Conservation (phyloP, 2,797 vertebrate species). For the Threskiornis aethiopicus region DNA sequence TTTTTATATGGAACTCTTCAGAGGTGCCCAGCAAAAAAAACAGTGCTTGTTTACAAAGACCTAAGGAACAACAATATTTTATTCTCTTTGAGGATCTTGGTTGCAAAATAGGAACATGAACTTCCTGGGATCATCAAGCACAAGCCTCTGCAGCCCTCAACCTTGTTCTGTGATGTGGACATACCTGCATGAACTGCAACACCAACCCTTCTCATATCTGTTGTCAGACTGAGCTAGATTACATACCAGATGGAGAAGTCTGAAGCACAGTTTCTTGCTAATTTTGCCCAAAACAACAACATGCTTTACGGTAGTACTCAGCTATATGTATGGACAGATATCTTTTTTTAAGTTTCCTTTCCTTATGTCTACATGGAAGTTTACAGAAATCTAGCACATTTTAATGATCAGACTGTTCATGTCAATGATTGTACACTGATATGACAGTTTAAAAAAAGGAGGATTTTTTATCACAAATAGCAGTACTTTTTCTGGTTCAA, state of each 20-base stretch:
- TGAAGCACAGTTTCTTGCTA: neutral
- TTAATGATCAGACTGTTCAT: neutral
- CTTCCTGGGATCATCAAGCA: neutral
- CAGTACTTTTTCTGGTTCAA: neutral
- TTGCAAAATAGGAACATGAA: neutral
- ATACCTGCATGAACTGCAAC: neutral
- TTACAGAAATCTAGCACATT: neutral
- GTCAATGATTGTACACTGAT: neutral
- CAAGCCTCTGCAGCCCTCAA: neutral
- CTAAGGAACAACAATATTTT: neutral
- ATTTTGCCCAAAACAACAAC: neutral
- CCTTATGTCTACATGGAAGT: neutral
- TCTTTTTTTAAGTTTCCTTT: neutral
- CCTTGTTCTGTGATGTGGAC: neutral
- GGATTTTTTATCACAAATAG: neutral
- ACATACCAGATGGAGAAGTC: neutral
- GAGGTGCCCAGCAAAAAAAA: neutral
- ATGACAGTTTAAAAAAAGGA: neutral
- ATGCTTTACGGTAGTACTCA: neutral
- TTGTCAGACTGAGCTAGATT: neutral
- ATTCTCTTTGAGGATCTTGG: neutral
- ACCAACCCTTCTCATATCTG: rapidly evolving
- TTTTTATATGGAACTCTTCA: neutral
- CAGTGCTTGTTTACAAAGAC: neutral
- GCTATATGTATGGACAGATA: neutral